phyloP scores from a whole-genome alignment of 2,113 vertebrate genomes.

The Hippocampus comes region DNA sequence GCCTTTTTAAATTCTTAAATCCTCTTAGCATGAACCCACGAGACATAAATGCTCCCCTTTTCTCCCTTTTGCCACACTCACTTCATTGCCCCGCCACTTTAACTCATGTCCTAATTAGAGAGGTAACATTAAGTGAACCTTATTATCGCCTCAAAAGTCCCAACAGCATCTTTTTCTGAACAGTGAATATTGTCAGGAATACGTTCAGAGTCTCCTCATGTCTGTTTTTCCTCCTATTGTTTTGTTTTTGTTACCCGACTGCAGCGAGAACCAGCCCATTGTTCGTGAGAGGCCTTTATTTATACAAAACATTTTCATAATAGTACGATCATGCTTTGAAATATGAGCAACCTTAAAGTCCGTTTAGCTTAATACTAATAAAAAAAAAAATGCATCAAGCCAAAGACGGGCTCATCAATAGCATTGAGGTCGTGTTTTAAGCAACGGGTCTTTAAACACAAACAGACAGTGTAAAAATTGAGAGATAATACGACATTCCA shows the following conservation, averaged over 20 bases:
- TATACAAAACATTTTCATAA: not conserved
- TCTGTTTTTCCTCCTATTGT: not conserved
- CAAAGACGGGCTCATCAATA: too few relatives aligned
- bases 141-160: conserved; percentile 13
- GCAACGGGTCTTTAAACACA: too few relatives aligned
- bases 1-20: conserved; percentile 30
- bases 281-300: not conserved
- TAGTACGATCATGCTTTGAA: too few relatives aligned
- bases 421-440: too few relatives aligned
- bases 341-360: too few relatives aligned
- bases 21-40: conserved; percentile 35
- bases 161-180: conserved; percentile 10
- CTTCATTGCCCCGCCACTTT: conserved; percentile 29
- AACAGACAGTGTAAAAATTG: too few relatives aligned
- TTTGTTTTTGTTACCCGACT: not conserved
- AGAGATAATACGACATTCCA: too few relatives aligned
- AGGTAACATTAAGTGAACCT: conserved; percentile 34
- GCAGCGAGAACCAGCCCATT: not conserved
- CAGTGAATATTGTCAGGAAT: conserved; percentile 25
- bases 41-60: conserved; percentile 26
- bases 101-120: conserved; percentile 45
- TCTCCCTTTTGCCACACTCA: conserved; percentile 34
- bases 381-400: too few relatives aligned
- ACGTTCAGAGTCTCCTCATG: conserved; percentile 22
- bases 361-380: too few relatives aligned